Evolutionary conservation across 2,113 vertebrate species (phyloP).

Genomic region (Callorhinus ursinus): DNA sequence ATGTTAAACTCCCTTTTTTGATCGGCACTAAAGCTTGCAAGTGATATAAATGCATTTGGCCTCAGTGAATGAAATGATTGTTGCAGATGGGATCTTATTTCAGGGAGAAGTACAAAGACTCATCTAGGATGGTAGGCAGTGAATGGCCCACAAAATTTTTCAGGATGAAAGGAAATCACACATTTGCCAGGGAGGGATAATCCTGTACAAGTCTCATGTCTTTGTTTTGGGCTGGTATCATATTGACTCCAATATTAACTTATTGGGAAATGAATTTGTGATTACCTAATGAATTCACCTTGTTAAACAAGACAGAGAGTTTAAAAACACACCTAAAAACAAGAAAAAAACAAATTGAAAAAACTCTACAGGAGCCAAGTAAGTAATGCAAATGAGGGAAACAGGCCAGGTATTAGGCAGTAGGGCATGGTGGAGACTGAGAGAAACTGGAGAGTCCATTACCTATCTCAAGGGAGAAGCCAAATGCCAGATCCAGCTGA

Average conservation of each 20-base stretch:
- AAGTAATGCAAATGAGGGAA: neutral
- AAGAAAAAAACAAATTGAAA: neutral
- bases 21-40: neutral
- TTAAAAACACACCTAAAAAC: neutral
- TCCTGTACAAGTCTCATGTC: neutral
- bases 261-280: neutral
- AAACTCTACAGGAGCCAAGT: neutral
- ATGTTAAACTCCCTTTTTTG: neutral
- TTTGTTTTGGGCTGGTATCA: neutral
- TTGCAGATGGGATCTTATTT: neutral
- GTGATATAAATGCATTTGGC: neutral
- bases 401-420: too few relatives aligned
- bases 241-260: neutral
- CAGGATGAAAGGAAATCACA: neutral
- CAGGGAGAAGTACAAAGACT: neutral
- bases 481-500: neutral
- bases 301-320: neutral
- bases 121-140: neutral
- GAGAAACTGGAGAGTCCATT: neutral
- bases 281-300: conserved; percentile 1
- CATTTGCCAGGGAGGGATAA: neutral
- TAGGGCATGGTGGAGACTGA: too few relatives aligned
- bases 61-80: neutral
- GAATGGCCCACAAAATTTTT: neutral
- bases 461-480: neutral